Base-by-base conservation (phyloP, 2,113 vertebrate species). In the Petrocephalus zakoni region DNA sequence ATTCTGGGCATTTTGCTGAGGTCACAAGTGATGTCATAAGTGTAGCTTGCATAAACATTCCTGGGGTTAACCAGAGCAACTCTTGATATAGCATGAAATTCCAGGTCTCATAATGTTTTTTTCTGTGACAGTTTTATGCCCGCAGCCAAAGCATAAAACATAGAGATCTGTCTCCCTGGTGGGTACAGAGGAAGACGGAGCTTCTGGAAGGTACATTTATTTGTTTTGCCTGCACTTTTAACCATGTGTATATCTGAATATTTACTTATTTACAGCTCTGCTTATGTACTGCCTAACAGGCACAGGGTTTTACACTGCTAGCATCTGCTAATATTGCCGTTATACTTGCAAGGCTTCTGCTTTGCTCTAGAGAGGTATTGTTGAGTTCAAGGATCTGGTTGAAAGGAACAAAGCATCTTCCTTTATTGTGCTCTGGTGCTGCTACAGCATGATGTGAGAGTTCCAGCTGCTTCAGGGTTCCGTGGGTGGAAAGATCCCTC, bases 1-100 rank as follows among this genome's bases (percentile, higher is more conserved):
- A 88, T 72, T 72, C 34, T 78, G 72, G 72, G 34, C 29, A 42
- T 78, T 78, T 78, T 42, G 72, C 72, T 78, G 72, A 78, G 72
- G 72, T 75, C 68, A 75, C 29, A 75, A 75, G 68, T 34, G 25
- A 37, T 75, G 15, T 75, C 47, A 21, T 87, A 47, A 46, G 72
- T 75, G 72, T 75, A 15, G 6, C 29, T 52, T 37, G 2, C 46
- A 84, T 84, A 84, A 84, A 86, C 83, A 15, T 86, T 86, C 72
- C 51, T 29, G 19, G 17, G 47, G 42, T 34, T 25, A 34, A 52
- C 68, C 87, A 88, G 52, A 88, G 47, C n/a, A 37, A 21, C 47
- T 34, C 85, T 21, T 56, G 47, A 53, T 86, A 52, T 56, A 52
- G 49, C 34, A 46, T 78, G 46, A 47, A 75, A 37, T 78, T 82